These are phyloP conservation scores for Acanthornis magna DNA, from an alignment of 2,797 vertebrate species.

Conservation along the genomic window DNA sequence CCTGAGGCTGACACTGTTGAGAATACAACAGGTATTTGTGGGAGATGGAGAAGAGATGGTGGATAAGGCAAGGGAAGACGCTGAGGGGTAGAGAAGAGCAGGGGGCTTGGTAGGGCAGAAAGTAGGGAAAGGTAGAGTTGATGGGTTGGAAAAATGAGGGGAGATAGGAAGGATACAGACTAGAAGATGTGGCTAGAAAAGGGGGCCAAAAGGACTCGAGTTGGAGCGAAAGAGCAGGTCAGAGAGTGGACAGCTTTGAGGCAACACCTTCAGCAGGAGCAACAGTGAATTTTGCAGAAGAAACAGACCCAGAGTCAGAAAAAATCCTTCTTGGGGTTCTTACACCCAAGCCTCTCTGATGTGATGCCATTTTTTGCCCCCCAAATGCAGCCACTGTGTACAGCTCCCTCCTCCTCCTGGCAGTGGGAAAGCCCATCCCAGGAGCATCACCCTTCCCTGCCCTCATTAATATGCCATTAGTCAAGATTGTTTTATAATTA, in stretches of 20 bases:
- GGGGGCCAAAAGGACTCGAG: neutral
- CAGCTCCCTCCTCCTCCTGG: neutral
- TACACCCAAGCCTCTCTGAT: neutral
- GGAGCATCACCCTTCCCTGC: neutral
- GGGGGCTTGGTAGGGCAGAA: neutral
- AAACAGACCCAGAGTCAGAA: neutral
- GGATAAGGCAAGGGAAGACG: neutral
- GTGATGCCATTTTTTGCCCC: neutral
- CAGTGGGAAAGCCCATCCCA: neutral
- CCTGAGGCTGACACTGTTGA: rapidly evolving
- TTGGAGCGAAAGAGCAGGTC: neutral
- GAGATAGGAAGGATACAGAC: neutral
- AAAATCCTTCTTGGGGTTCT: neutral
- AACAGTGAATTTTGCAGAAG: neutral
- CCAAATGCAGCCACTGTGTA: neutral
- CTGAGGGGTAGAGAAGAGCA: neutral
- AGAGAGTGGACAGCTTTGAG: neutral
- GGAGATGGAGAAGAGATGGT: neutral
- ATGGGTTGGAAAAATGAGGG: neutral
- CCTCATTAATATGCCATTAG: neutral
- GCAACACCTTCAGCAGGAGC: neutral
- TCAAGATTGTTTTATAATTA: slow-evolving; percentile 1
- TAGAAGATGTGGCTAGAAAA: neutral
- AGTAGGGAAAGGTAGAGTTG: neutral
- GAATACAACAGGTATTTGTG: neutral